These are phyloP conservation scores for Lampris megalopsis DNA, from an alignment of 2,113 vertebrate species.

Conservation along the genomic window DNA sequence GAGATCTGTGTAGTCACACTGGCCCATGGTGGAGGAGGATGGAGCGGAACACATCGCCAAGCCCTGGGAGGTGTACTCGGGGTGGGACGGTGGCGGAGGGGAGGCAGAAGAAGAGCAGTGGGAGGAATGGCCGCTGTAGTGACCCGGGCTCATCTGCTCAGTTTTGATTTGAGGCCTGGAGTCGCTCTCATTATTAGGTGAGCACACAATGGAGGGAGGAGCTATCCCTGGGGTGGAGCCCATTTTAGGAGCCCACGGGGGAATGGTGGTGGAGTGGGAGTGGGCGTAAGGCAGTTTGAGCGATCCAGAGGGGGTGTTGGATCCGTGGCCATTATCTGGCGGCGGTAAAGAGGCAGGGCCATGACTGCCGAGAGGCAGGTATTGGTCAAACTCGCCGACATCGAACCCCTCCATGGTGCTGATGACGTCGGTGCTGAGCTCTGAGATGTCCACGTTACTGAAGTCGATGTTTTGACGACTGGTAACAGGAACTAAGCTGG, in stretches of 20 bases:
- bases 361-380: constrained; percentile 87
- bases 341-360: constrained; percentile 50
- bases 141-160: constrained; percentile 89
- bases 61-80: constrained; percentile 82
- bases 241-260: constrained; percentile 84
- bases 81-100: constrained; percentile 76
- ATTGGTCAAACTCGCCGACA: constrained; percentile 92
- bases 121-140: constrained; percentile 80
- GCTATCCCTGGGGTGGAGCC: constrained; percentile 12
- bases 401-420: constrained; percentile 90
- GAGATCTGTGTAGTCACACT: constrained; percentile 89
- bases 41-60: constrained; percentile 73
- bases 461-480: constrained; percentile 92
- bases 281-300: constrained; percentile 69
- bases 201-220: neutral
- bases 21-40: constrained; percentile 75
- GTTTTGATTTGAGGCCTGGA: constrained; percentile 87
- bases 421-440: constrained; percentile 93
- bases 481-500: neutral
- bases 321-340: constrained; percentile 70
- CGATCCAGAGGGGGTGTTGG: constrained; percentile 57
- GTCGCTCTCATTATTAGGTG: constrained; percentile 46
- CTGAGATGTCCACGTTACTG: constrained; percentile 92
- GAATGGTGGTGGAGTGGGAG: constrained; percentile 62
- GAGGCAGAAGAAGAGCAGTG: constrained; percentile 39